A percentile compares a stretch with the other conserved stretches of the same genome.
Conservation (phyloP, 2,113 vertebrate species). For the Platycercus adscitus region DNA sequence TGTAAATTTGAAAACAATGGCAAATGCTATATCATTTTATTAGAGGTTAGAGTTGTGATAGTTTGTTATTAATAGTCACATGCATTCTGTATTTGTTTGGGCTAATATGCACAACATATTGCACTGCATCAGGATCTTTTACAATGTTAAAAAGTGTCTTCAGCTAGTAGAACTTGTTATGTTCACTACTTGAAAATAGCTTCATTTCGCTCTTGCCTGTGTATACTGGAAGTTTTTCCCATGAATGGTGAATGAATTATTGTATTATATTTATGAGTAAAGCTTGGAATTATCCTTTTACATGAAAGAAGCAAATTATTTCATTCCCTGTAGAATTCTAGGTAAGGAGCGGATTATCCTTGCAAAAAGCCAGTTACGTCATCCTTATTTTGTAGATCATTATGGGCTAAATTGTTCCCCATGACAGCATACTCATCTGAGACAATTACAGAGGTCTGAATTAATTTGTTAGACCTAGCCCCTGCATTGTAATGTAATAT, state of each 20-base stretch:
- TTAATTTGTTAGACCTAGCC: not conserved
- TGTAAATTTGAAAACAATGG: not conserved
- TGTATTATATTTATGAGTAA: not conserved
- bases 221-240: constrained; percentile 5
- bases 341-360: not conserved
- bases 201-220: not conserved
- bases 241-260: not conserved
- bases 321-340: not conserved
- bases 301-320: not conserved
- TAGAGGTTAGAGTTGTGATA: not conserved
- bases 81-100: not conserved
- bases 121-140: not conserved
- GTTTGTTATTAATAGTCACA: not conserved
- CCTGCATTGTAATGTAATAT: not conserved
- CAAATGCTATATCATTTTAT: not conserved
- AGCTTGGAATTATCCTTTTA: not conserved
- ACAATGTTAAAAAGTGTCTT: not conserved
- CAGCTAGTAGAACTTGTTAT: not conserved
- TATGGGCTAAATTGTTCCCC: not conserved
- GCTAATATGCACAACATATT: not conserved
- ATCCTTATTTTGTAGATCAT: not conserved
- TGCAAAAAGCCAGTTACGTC: not conserved
- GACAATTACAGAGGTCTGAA: constrained; percentile 8
- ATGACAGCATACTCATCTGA: not conserved
- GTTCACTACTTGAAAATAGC: not conserved